A percentile compares a stretch with the other conserved stretches of the same genome.
Conservation (phyloP, 2,888 invertebrate genomes). For the Oscheius sp. region DNA sequence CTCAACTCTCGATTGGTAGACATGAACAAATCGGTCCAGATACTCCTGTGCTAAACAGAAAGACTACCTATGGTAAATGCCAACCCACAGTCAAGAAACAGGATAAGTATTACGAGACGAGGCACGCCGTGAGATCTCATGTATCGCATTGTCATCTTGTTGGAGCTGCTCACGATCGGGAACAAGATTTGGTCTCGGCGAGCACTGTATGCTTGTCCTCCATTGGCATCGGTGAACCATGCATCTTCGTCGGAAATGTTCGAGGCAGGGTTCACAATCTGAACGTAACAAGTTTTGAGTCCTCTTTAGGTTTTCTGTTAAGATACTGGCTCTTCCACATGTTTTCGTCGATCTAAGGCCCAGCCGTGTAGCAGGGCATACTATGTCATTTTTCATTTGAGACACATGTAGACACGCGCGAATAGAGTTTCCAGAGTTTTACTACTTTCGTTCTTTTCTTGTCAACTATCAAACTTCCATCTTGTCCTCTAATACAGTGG, state of each 20-base stretch:
- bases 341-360: too few relatives aligned
- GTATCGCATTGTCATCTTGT: slow-evolving; percentile 73
- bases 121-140: slow-evolving; percentile 69
- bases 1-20: slow-evolving; percentile 66
- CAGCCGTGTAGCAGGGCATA: too few relatives aligned
- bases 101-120: slow-evolving; percentile 66
- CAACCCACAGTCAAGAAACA: slow-evolving; percentile 67
- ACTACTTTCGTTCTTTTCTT: too few relatives aligned
- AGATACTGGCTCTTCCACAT: too few relatives aligned
- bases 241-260: slow-evolving; percentile 87
- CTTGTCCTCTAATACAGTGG: too few relatives aligned
- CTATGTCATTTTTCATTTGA: too few relatives aligned
- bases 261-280: slow-evolving; percentile 86
- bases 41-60: slow-evolving; percentile 68
- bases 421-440: too few relatives aligned
- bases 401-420: too few relatives aligned
- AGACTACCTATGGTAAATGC: too few relatives aligned
- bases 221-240: slow-evolving; percentile 68
- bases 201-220: slow-evolving; percentile 51
- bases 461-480: too few relatives aligned
- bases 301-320: too few relatives aligned
- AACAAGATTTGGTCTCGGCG: slow-evolving; percentile 78
- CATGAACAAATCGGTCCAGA: slow-evolving; percentile 70
- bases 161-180: slow-evolving; percentile 84
- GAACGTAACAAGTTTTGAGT: slow-evolving; percentile 72